Evolutionary conservation across 2,888 invertebrate genomes (phyloP), one percentile per base, ranked within the genome.

Genomic region (Halictus ligatus): DNA sequence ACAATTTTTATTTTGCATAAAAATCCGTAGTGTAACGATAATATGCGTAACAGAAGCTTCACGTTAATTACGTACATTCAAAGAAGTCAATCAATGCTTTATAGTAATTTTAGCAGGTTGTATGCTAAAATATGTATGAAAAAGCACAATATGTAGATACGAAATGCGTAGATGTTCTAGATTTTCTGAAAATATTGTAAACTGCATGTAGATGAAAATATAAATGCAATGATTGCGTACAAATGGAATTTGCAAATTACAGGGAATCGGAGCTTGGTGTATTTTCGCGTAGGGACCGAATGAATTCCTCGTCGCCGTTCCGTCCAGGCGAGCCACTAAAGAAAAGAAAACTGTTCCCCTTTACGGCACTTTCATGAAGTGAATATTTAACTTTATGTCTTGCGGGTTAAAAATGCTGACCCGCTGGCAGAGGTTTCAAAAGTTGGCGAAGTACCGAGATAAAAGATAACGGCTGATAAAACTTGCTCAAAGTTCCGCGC

Each of bases 331-430:
- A 90, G 83, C 83, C 81, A 75, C 80, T 81, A 81, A 82, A 82
- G 89, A 88, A 79, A 87, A 86, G 88, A 50, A 89, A 91, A 92
- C 90, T 82, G 90, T 89, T 86, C 88, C 91, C 90, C 90, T 91
- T 92, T 92, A 92, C 89, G 90, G 90, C 92, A 88, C 91, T 91
- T 92, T 92, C 89, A 92, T 91, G 92, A 92, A 92, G 90, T 91
- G 92, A 92, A 93, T 93, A 93, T 93, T 93, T 92, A 93, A 92
- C 91, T 93, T 93, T 92, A 91, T 89, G 92, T 91, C 92, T 90
- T 91, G 89, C 90, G 92, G 94, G 93, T 94, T 94, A 93, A 94
- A 94, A 93, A 93, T 92, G 91, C 92, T 93, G 93, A 94, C 93
- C 94, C 90, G 90, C 90, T 89, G 84, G 90, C 92, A 90, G 91